Conservation (phyloP, 2,797 vertebrate genomes). For the Myoxocephalus aenaeus region DNA sequence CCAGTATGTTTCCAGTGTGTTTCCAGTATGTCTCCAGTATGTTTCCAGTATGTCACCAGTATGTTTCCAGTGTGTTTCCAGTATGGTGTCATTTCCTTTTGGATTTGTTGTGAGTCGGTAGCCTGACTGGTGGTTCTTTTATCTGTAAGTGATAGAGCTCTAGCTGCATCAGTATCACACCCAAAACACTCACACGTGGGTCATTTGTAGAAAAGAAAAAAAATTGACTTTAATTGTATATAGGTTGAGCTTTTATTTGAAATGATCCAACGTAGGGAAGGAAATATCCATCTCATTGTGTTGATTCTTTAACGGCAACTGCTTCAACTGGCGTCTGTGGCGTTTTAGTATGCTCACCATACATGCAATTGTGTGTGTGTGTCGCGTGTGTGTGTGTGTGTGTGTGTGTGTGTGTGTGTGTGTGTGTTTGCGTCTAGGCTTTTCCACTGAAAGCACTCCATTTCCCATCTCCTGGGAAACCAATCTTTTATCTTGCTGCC, state of each 20-base stretch:
- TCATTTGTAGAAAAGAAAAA: too few species aligned
- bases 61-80: too few species aligned
- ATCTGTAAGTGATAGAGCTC: neutral
- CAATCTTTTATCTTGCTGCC: conserved; percentile 66
- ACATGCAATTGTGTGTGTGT: conserved; percentile 17
- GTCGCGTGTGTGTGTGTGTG: conserved; percentile 12
- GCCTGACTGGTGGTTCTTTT: neutral
- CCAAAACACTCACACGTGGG: neutral
- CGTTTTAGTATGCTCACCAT: conserved; percentile 47
- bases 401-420: conserved; percentile 23
- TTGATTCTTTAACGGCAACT: neutral
- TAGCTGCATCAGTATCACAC: neutral
- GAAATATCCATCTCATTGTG: neutral
- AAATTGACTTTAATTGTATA: too few species aligned
- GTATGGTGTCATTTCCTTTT: conserved; percentile 5
- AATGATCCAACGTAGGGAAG: neutral
- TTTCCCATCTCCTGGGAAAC: conserved; percentile 76
- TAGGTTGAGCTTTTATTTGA: neutral
- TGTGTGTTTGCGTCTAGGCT: conserved; percentile 7
- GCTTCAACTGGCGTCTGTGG: neutral
- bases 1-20: neutral
- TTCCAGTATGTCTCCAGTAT: neutral
- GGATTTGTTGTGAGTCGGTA: neutral
- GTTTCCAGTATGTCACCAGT: neutral
- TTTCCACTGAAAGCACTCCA: conserved; percentile 55